Base-by-base conservation (phyloP, 2,113 vertebrate genomes). In the Saccopteryx leptura region DNA sequence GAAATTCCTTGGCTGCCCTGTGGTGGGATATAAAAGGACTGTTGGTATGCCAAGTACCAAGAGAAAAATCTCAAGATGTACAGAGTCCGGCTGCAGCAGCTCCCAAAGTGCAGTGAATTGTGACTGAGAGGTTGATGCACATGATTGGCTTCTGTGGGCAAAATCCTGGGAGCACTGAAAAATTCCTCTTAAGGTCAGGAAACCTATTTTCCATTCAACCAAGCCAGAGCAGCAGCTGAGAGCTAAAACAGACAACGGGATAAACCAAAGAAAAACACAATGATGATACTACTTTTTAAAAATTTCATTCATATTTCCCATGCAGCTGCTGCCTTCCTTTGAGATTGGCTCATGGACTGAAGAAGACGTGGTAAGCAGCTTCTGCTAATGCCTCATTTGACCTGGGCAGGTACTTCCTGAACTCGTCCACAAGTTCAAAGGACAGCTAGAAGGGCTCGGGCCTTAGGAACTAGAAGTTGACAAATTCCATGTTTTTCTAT, bases 331-430 rank as follows among this genome's bases (percentile, higher is more conserved):
- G 97, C 99, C 99, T 95, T 99, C 99, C 90, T 99, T 99, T 98
- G 99, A 99, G 97, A 99, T 99, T 97, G 98, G 99, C 95, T 98
- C 99, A 2, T 99, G 99, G 99, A 99, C 99, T 0, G 99, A 99
- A 97, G 99, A 99, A 83, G 99, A 99, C 87, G 99, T 99, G 99
- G 99, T 99, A 98, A 99, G 99, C 98, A 84, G 95, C 88, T 91
- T 97, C 60, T 95, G 85, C 93, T 96, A 75, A 91, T 14, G 80
- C 56, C 58, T 84, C 23, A 2, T 0, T 0, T 33, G 3, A 31
- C 1, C 23, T 39, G 91, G 63, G 65, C 82, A 94, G 89, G 96
- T 88, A 54, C 86, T 85, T 71, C 65, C 13, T 33, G 56, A 85
- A 52, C 61, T 31, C 13, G 14, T 28, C 76, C 31, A 2, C 56